These are phyloP conservation scores for Meliscaeva auricollis DNA, from an alignment of 2,888 invertebrate species.

Conservation along the genomic window DNA sequence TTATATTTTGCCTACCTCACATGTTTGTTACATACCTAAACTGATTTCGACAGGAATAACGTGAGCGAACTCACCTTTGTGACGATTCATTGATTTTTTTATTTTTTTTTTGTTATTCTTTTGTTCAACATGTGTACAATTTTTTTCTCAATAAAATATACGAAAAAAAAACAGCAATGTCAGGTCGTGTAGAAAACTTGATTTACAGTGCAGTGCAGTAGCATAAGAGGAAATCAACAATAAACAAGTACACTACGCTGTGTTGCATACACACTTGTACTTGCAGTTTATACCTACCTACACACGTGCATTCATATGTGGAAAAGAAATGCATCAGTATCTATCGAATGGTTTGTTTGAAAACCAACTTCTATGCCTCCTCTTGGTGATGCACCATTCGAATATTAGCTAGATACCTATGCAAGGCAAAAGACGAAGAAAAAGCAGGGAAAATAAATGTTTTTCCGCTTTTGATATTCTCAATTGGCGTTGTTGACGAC, in stretches of 20 bases:
- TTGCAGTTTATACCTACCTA: neutral
- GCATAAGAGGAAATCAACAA: slow-evolving; percentile 55
- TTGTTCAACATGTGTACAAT: slow-evolving; percentile 12
- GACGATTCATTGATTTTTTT: slow-evolving; percentile 50
- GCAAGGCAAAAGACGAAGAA: slow-evolving; percentile 4
- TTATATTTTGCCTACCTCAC: slow-evolving; percentile 16
- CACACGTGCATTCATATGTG: neutral
- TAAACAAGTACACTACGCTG: slow-evolving; percentile 37
- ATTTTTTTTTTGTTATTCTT: too few species aligned
- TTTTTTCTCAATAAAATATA: slow-evolving; percentile 17
- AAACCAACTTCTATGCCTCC: neutral
- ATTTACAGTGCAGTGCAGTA: slow-evolving; percentile 28
- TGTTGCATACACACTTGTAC: slow-evolving; percentile 1
- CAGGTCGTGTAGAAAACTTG: neutral
- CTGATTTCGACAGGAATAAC: slow-evolving; percentile 44
- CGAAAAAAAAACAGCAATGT: neutral
- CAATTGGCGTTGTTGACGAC: slow-evolving; percentile 27
- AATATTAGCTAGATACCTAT: neutral
- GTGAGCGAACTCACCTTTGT: slow-evolving; percentile 45
- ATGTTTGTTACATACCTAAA: slow-evolving; percentile 26
- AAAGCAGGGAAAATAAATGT: slow-evolving; percentile 4
- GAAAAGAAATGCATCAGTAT: neutral
- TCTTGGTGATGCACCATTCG: slow-evolving; percentile 24
- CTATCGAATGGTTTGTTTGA: slow-evolving; percentile 15
- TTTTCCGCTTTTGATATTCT: slow-evolving; percentile 25